Conservation (phyloP, 2,888 invertebrate species). For the Drosophila mercatorum region DNA sequence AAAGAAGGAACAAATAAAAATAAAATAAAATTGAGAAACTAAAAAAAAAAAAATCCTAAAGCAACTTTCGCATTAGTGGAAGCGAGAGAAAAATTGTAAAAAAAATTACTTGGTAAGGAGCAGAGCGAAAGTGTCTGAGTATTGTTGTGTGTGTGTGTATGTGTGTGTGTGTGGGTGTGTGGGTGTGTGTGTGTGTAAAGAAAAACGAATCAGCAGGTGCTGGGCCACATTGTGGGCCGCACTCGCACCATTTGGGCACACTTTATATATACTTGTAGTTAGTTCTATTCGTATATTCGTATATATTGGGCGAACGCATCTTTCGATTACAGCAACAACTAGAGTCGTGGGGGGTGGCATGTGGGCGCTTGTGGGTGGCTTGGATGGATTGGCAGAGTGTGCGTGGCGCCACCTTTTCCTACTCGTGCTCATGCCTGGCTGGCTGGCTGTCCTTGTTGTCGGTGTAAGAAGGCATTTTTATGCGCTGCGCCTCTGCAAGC, state of each 20-base stretch:
- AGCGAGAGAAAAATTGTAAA: conserved; percentile 24
- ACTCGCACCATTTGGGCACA: conserved; percentile 30
- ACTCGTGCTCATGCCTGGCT: conserved; percentile 15
- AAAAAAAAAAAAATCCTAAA: conserved; percentile 11
- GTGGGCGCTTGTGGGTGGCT: background rate
- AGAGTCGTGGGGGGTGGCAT: background rate
- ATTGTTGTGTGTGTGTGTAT: conserved; percentile 21
- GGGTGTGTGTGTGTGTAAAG: conserved; percentile 42
- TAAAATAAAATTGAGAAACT: conserved; percentile 14
- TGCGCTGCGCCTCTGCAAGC: conserved; percentile 52
- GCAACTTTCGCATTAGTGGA: conserved; percentile 14
- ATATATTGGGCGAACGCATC: conserved; percentile 74
- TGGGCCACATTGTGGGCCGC: conserved; percentile 69
- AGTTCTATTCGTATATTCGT: conserved; percentile 44
- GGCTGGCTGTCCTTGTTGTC: conserved; percentile 19
- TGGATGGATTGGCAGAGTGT: conserved; percentile 1
- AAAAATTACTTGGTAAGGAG: conserved; percentile 22
- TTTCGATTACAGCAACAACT: conserved; percentile 69
- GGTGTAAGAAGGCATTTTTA: conserved; percentile 77
- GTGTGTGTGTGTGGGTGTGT: conserved; percentile 31
- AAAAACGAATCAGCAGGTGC: conserved; percentile 75
- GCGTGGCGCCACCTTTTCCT: conserved; percentile 7
- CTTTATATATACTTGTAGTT: conserved; percentile 40
- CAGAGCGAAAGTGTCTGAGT: conserved; percentile 56
- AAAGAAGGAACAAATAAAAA: conserved; percentile 13